phyloP scores from a whole-genome alignment of 2,797 vertebrate genomes.

The Sebastes wilsoni region DNA sequence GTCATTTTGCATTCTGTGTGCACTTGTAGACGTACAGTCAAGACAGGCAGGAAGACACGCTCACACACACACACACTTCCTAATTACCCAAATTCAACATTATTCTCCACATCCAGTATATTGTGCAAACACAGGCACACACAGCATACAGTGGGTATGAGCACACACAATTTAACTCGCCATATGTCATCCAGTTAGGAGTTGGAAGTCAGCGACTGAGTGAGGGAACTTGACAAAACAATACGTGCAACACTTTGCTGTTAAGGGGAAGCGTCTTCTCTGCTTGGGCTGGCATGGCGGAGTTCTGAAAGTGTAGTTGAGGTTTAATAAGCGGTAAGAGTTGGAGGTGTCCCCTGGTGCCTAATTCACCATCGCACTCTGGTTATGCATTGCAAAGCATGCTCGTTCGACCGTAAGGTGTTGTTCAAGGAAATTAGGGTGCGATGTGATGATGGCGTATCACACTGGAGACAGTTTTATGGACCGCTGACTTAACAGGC shows the following conservation, averaged over 20 bases:
- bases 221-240: conserved; percentile 31
- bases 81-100: conserved; percentile 56
- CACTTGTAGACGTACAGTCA: conserved; percentile 41
- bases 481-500: conserved; percentile 65
- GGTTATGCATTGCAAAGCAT: conserved; percentile 69
- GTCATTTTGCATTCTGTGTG: conserved; percentile 69
- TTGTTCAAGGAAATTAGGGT: conserved; percentile 68
- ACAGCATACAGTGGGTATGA: neutral
- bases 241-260: conserved; percentile 20
- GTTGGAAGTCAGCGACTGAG: conserved; percentile 6
- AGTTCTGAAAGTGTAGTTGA: conserved; percentile 45
- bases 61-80: conserved; percentile 18
- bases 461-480: conserved; percentile 69
- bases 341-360: conserved; percentile 61
- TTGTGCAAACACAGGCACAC: conserved; percentile 39
- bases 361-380: conserved; percentile 57
- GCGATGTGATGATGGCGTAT: conserved; percentile 67
- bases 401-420: conserved; percentile 66
- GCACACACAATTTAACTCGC: conserved; percentile 14
- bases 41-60: conserved; percentile 34
- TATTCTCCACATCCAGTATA: conserved; percentile 32
- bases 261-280: conserved; percentile 34
- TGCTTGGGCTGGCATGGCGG: conserved; percentile 46
- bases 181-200: conserved; percentile 28
- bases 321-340: conserved; percentile 63